Evolutionary conservation across 2,888 invertebrate species (phyloP).

Genomic region (Lordiphosa andalusiaca): DNA sequence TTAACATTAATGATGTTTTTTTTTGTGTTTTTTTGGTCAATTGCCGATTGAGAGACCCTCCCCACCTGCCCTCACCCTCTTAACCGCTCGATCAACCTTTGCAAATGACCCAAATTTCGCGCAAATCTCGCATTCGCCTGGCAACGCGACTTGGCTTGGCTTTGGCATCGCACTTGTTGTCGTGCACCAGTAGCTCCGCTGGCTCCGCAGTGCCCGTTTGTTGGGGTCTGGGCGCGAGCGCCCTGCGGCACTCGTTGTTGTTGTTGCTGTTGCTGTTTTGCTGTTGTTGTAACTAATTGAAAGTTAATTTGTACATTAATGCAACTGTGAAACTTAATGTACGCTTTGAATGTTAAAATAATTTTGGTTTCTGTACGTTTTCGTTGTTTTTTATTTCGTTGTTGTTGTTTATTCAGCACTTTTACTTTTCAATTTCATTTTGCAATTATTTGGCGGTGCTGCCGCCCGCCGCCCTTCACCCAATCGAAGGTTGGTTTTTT

Average conservation of each 20-base stretch:
- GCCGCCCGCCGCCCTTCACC: conserved; percentile 42
- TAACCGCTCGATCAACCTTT: conserved; percentile 61
- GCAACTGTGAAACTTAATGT: conserved; percentile 52
- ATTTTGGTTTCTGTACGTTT: not conserved
- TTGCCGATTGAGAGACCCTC: conserved; percentile 18
- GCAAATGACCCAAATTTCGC: conserved; percentile 67
- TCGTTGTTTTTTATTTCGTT: not conserved
- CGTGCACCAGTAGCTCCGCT: conserved; percentile 34
- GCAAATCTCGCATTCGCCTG: conserved; percentile 51
- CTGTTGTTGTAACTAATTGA: conserved; percentile 51
- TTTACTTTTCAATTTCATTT: conserved; percentile 50
- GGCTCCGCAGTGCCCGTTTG: not conserved
- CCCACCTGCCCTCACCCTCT: not conserved
- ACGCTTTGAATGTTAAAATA: conserved; percentile 47
- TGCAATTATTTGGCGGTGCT: conserved; percentile 41
- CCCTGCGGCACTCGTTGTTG: conserved; percentile 10
- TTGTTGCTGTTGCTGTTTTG: conserved; percentile 5
- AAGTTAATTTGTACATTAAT: conserved; percentile 60
- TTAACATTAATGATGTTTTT: conserved; percentile 1
- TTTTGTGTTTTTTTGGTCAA: conserved; percentile 35
- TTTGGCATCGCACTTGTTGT: conserved; percentile 44
- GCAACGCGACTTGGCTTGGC: conserved; percentile 9
- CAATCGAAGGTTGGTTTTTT: conserved; percentile 32
- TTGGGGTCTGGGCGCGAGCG: conserved; percentile 1
- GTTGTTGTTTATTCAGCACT: conserved; percentile 40